Conservation (phyloP, 2,888 invertebrate genomes). For the Clitarchus hookeri region DNA sequence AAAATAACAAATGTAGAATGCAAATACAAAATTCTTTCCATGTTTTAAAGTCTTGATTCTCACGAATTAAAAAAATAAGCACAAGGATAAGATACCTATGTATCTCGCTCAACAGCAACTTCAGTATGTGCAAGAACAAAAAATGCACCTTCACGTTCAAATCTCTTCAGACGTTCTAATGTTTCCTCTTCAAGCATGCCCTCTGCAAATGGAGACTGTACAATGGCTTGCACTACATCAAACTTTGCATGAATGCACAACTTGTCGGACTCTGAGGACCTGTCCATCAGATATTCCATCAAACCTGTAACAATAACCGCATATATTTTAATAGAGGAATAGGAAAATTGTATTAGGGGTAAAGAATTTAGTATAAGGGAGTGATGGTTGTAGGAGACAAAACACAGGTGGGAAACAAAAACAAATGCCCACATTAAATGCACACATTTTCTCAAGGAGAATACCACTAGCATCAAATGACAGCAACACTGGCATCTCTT, state of each 20-base stretch:
- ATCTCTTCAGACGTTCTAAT: constrained; percentile 66
- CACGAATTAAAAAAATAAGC: neutral
- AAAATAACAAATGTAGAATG: too few relatives aligned
- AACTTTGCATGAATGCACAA: constrained; percentile 76
- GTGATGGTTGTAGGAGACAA: too few relatives aligned
- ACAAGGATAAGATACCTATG: neutral
- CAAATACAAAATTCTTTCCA: too few relatives aligned
- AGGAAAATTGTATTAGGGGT: too few relatives aligned
- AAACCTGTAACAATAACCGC: constrained; percentile 60
- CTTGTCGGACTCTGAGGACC: constrained; percentile 70
- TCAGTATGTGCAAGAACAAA: constrained; percentile 71
- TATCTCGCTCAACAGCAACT: constrained; percentile 72
- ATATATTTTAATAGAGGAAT: neutral
- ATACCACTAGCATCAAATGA: too few relatives aligned
- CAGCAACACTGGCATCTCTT: too few relatives aligned
- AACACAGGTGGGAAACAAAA: too few relatives aligned
- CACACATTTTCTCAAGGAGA: too few relatives aligned
- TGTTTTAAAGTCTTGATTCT: too few relatives aligned
- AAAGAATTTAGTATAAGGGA: too few relatives aligned
- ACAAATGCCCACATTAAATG: too few relatives aligned
- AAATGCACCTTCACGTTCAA: constrained; percentile 78
- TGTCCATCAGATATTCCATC: constrained; percentile 78
- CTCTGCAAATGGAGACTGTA: constrained; percentile 55
- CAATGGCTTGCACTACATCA: constrained; percentile 68
- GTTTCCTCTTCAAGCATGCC: constrained; percentile 66